A percentile compares a stretch with the other conserved stretches of the same genome.
phyloP scores from a whole-genome alignment of 2,797 vertebrate species.

The Pangasius krempfi region DNA sequence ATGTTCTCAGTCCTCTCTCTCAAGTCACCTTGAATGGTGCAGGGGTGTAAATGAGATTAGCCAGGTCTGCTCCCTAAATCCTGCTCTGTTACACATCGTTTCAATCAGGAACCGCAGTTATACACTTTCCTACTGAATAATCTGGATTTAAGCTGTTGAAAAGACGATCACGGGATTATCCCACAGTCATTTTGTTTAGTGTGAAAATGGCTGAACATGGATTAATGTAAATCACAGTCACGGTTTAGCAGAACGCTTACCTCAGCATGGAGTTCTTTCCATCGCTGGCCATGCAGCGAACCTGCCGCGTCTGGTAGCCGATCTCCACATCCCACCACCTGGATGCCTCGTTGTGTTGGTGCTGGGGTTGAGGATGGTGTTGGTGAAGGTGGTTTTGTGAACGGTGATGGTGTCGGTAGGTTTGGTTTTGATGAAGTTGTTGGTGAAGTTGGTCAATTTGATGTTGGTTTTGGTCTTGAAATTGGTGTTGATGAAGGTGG shows the following conservation, averaged over 20 bases:
- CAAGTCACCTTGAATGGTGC: background rate
- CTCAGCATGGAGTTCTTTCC: slow-evolving; percentile 84
- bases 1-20: background rate
- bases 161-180: background rate
- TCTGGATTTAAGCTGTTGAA: background rate
- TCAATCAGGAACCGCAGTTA: background rate
- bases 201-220: background rate
- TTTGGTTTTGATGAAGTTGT: background rate
- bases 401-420: background rate
- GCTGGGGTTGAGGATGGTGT: slow-evolving; percentile 54
- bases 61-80: background rate
- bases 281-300: slow-evolving; percentile 86
- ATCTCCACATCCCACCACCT: slow-evolving; percentile 80
- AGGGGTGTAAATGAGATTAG: background rate
- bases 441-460: background rate
- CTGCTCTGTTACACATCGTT: background rate
- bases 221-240: background rate
- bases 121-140: background rate
- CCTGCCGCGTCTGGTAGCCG: slow-evolving; percentile 87
- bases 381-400: slow-evolving; percentile 54
- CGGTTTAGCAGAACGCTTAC: slow-evolving; percentile 72
- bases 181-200: background rate
- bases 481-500: background rate
- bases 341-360: slow-evolving; percentile 58
- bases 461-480: background rate